These are phyloP conservation scores for Lagopus muta DNA, from an alignment of 2,113 vertebrate species.

Conservation along the genomic window DNA sequence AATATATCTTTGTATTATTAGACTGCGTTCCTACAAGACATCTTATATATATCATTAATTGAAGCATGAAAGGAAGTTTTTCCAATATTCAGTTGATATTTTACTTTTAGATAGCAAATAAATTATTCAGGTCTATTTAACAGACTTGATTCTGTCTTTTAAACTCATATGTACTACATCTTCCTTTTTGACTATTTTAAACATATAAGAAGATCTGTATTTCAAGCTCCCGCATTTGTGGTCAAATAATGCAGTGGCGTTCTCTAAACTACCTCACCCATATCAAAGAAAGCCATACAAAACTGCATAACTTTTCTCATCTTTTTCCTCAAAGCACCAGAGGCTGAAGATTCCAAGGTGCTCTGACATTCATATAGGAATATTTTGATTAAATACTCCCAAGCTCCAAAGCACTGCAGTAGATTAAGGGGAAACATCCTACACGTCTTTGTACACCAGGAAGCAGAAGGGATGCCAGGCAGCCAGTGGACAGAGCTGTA, in stretches of 20 bases:
- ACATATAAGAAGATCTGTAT: not conserved
- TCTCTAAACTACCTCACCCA: not conserved
- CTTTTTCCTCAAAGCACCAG: not conserved
- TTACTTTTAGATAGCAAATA: not conserved
- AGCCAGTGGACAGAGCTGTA: accelerated
- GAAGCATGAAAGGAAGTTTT: not conserved
- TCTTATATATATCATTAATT: not conserved
- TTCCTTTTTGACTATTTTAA: not conserved
- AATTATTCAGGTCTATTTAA: not conserved
- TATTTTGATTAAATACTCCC: not conserved
- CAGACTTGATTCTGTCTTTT: not conserved
- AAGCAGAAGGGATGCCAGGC: not conserved
- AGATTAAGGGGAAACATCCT: not conserved
- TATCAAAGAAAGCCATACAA: not conserved
- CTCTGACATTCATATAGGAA: not conserved
- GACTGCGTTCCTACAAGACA: not conserved
- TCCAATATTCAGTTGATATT: not conserved
- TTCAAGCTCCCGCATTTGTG: not conserved
- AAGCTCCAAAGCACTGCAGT: not conserved
- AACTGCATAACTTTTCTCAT: not conserved
- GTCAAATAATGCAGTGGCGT: not conserved
- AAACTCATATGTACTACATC: not conserved
- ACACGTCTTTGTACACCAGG: too few species aligned
- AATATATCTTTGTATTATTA: not conserved
- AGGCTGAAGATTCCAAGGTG: accelerated